Evolutionary conservation across 2,113 vertebrate species (phyloP).

Genomic region (Porphyrio hochstetteri): DNA sequence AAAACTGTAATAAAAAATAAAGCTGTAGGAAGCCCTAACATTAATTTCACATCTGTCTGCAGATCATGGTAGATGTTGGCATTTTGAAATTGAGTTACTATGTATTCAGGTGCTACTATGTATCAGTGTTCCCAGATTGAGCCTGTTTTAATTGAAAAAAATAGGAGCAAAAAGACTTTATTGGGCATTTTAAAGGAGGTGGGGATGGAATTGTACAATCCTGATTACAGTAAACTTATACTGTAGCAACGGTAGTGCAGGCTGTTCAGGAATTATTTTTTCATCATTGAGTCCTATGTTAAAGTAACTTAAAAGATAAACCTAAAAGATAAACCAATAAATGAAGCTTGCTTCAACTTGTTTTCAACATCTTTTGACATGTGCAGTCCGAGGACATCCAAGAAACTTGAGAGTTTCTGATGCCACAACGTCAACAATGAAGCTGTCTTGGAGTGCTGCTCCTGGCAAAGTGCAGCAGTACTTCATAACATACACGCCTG

Average conservation of each 20-base stretch:
- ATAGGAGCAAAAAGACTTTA: background rate
- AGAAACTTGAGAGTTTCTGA: conserved; percentile 88
- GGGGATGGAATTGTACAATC: background rate
- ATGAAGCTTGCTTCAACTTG: background rate
- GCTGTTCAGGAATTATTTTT: background rate
- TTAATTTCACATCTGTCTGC: background rate
- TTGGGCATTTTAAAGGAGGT: background rate
- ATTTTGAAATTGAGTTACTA: background rate
- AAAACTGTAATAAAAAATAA: background rate
- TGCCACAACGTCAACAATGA: conserved; percentile 90
- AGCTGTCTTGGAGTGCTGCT: conserved; percentile 86
- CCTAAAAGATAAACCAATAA: background rate
- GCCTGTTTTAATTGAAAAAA: background rate
- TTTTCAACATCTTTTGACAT: conserved; percentile 32
- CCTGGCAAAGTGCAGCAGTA: conserved; percentile 92
- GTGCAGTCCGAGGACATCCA: conserved; percentile 87
- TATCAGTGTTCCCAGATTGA: background rate
- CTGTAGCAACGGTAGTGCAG: background rate
- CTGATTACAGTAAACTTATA: background rate
- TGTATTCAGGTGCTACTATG: background rate
- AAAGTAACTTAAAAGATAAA: background rate
- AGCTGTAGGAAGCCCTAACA: background rate
- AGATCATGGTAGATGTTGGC: background rate
- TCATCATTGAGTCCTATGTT: background rate
- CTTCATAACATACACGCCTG: conserved; percentile 84